Evolutionary conservation across 2,113 vertebrate species (phyloP).

Genomic region (Struthio camelus): DNA sequence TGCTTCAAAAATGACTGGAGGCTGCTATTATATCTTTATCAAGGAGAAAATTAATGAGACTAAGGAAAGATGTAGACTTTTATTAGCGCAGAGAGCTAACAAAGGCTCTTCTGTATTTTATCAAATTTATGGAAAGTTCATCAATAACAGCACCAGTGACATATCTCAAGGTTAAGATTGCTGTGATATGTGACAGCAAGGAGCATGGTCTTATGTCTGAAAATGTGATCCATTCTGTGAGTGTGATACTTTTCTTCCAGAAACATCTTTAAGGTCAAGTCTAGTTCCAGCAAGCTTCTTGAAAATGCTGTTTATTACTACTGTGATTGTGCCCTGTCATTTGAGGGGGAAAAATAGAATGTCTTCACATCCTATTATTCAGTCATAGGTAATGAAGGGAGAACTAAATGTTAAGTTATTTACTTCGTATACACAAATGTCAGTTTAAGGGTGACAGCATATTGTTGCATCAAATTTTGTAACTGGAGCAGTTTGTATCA

Average conservation of each 20-base stretch:
- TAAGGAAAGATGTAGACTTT: background rate
- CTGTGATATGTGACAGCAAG: background rate
- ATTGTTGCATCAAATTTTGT: slow-evolving; percentile 14
- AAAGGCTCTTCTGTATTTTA: background rate
- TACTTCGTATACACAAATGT: background rate
- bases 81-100: background rate
- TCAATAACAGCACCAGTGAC: background rate
- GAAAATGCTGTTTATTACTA: background rate
- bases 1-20: background rate
- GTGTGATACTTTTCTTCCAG: background rate
- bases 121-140: background rate
- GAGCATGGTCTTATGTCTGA: background rate
- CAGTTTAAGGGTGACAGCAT: background rate
- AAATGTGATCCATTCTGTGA: background rate
- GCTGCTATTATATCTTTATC: background rate
- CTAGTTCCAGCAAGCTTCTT: background rate
- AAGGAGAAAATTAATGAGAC: slow-evolving; percentile 18
- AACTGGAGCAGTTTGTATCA: slow-evolving; percentile 8
- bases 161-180: background rate
- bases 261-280: background rate
- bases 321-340: background rate
- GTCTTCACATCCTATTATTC: background rate
- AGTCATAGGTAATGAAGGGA: background rate
- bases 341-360: background rate
- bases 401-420: background rate